Conservation (phyloP, 2,888 invertebrate species). For the Cheilosia impressa region DNA sequence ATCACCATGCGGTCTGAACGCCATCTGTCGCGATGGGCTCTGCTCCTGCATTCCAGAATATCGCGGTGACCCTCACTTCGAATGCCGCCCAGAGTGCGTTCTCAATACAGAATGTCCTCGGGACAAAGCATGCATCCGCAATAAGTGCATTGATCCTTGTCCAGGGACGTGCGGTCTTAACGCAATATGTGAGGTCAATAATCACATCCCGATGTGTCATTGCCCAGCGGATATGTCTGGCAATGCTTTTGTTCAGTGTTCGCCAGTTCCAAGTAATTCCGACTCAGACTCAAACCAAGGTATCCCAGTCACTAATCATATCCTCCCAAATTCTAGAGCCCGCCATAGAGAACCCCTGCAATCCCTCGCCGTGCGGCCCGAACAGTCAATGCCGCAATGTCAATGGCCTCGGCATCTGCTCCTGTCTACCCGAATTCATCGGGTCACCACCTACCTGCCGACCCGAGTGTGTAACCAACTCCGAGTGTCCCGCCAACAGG, state of each 20-base stretch:
- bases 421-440: conserved; percentile 86
- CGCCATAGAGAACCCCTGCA: conserved; percentile 85
- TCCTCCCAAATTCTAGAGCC: conserved; percentile 75
- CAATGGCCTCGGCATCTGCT: conserved; percentile 87
- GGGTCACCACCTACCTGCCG: conserved; percentile 89
- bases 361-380: conserved; percentile 89
- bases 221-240: conserved; percentile 86
- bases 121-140: conserved; percentile 88
- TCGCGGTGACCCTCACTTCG: conserved; percentile 87
- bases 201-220: conserved; percentile 88
- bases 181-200: conserved; percentile 90
- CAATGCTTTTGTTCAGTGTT: conserved; percentile 87
- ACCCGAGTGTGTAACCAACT: conserved; percentile 88
- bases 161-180: conserved; percentile 88
- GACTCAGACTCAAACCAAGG: conserved; percentile 53
- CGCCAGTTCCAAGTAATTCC: conserved; percentile 76
- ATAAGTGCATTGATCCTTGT: conserved; percentile 90
- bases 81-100: conserved; percentile 90
- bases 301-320: conserved; percentile 13
- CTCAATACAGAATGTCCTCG: conserved; percentile 89
- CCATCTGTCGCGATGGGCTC: conserved; percentile 87
- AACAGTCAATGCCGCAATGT: conserved; percentile 87
- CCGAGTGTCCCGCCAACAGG: conserved; percentile 87
- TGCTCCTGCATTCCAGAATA: conserved; percentile 89
- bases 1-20: conserved; percentile 88